Conservation (phyloP, 23 tunicate genomes). For the Aplidium turbinatum region DNA sequence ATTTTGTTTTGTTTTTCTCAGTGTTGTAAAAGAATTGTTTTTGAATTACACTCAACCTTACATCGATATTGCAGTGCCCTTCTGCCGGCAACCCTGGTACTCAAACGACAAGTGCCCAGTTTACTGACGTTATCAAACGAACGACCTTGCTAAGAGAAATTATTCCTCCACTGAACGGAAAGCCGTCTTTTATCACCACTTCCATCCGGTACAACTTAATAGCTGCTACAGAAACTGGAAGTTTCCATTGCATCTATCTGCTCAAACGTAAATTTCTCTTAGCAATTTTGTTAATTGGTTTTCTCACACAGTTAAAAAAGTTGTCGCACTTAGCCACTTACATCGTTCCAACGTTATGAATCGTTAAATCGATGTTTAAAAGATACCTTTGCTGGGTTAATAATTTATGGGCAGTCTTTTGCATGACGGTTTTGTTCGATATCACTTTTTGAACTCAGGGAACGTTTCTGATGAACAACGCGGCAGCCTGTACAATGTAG, state of each 20-base stretch:
- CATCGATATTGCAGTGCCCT: too few species aligned
- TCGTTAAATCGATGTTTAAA: too few species aligned
- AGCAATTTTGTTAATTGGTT: background rate
- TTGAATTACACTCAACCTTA: too few species aligned
- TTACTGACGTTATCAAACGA: background rate
- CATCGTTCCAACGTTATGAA: too few species aligned
- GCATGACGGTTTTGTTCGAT: too few species aligned
- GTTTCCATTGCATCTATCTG: background rate
- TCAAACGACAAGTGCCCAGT: background rate
- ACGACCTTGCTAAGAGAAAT: background rate
- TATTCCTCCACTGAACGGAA: background rate
- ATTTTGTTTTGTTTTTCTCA: background rate
- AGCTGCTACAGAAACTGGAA: background rate
- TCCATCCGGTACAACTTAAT: background rate
- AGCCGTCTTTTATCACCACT: background rate
- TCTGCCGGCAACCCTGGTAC: background rate
- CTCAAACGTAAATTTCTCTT: slow-evolving; percentile 3
- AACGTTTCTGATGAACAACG: too few species aligned
- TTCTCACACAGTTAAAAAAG: background rate
- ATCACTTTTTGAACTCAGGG: too few species aligned
- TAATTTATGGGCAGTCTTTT: too few species aligned
- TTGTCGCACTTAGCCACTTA: too few species aligned
- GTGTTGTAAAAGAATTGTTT: background rate
- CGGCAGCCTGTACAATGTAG: too few species aligned
- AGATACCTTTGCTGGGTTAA: too few species aligned